Base-by-base conservation (phyloP, 1,140 invertebrate species). In the Orius insidiosus region DNA sequence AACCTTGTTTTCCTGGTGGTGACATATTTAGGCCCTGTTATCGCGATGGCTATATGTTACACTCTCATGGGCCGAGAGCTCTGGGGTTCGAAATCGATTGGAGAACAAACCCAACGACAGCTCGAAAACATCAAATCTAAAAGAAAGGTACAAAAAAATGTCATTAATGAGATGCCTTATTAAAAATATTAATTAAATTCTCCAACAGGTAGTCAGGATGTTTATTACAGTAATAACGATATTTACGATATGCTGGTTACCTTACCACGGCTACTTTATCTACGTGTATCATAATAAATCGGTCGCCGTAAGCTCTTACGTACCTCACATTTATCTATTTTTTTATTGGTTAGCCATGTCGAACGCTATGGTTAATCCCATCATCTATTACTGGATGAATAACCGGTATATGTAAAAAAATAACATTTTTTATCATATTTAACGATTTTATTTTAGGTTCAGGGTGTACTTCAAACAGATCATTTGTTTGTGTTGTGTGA, bases 321-420 rank as follows among this genome's bases (percentile, higher is more conserved):
- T 85, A 1, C 82, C 85, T 56, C 81, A 86, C 52, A 67, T 89
- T 35, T 84, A 80, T 61, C 63, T 92, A 7, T 71, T 72, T 5
- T 88, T 90, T 61, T 92, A 90, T 56, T 92, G 84, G 82, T 66
- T 92, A 11, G 87, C 87, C 2, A 92, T 92, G 87, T 79, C 81
- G 1, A 89, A 88, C 55, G 80, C 85, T 1, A 86, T 88, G 79
- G 83, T 88, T 45, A 90, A 92, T 64, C 85, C 86, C 0, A 74
- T 90, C 37, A 85, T 92, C 30, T 89, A 90, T 60, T 90, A 87
- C 60, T 88, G 82, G 78, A 89, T 90, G 82, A 92, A 90, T 60
- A 76, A 69, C 40, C 74, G 75, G 77, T 79, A 56, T n/a, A 36
- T 36, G 3, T 11, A 4, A 4, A n/a, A n/a, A n/a, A n/a, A n/a